phyloP scores from a whole-genome alignment of 2,797 vertebrate genomes.

The Acrossocheilus wenchowensis region DNA sequence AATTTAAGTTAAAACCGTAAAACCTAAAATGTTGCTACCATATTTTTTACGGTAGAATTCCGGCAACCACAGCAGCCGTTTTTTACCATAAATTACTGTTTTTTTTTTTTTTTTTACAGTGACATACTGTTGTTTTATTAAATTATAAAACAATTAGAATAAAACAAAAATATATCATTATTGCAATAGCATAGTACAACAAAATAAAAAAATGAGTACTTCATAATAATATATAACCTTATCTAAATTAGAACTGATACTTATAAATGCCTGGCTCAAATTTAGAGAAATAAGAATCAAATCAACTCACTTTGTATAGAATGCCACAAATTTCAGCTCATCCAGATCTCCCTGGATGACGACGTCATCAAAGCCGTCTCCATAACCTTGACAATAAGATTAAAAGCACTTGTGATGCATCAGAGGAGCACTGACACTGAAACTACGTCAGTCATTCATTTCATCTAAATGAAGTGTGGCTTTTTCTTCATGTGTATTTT shows the following conservation, averaged over 20 bases:
- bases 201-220: background rate
- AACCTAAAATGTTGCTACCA: too few species aligned
- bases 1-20: too few species aligned
- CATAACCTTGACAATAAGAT: constrained; percentile 83
- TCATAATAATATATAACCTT: background rate
- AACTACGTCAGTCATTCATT: background rate
- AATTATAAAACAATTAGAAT: background rate
- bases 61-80: too few species aligned
- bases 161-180: background rate
- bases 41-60: too few species aligned
- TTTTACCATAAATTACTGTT: too few species aligned
- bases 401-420: background rate
- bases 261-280: background rate
- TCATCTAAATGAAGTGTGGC: background rate
- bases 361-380: constrained; percentile 97
- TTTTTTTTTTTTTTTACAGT: too few species aligned
- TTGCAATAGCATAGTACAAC: background rate
- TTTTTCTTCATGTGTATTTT: background rate
- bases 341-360: constrained; percentile 98
- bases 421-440: background rate
- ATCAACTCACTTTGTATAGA: constrained; percentile 92
- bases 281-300: background rate
- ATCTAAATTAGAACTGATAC: background rate
- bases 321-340: constrained; percentile 96
- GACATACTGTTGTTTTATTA: background rate